phyloP scores from a whole-genome alignment of 2,797 vertebrate genomes.

The Benthosema pterotum region DNA sequence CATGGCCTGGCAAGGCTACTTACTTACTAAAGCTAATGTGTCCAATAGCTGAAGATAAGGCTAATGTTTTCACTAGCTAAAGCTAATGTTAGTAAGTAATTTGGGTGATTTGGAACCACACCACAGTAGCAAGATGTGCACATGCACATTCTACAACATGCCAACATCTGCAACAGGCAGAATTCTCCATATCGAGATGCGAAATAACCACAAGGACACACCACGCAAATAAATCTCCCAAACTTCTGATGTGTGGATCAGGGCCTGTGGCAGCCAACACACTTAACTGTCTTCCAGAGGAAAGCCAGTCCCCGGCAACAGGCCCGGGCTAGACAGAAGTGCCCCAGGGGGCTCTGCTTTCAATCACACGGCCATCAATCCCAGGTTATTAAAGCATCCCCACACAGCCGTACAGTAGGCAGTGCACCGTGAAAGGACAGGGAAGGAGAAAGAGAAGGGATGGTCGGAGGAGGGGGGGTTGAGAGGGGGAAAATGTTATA shows the following conservation, averaged over 20 bases:
- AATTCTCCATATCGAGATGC: not conserved
- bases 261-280: slow-evolving; percentile 2
- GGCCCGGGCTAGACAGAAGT: slow-evolving; percentile 5
- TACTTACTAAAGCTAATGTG: too few species aligned
- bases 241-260: slow-evolving; percentile 31
- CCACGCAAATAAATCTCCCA: not conserved
- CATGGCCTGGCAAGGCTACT: too few species aligned
- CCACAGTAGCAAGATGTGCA: too few species aligned
- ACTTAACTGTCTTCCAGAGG: not conserved
- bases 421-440: slow-evolving; percentile 26
- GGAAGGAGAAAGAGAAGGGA: slow-evolving; percentile 8
- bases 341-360: slow-evolving; percentile 50
- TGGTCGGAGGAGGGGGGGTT: too few species aligned
- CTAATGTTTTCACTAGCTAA: too few species aligned
- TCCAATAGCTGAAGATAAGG: too few species aligned
- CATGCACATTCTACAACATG: too few species aligned
- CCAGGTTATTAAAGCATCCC: slow-evolving; percentile 51
- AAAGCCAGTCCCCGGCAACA: slow-evolving; percentile 11
- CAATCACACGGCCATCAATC: slow-evolving; percentile 56
- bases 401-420: slow-evolving; percentile 31
- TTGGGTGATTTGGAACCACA: too few species aligned
- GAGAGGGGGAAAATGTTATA: slow-evolving; percentile 20
- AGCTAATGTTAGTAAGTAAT: too few species aligned
- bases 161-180: not conserved
- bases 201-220: too few species aligned